Evolutionary conservation across 1,140 invertebrate genomes (phyloP).

Genomic region (Apis florea): DNA sequence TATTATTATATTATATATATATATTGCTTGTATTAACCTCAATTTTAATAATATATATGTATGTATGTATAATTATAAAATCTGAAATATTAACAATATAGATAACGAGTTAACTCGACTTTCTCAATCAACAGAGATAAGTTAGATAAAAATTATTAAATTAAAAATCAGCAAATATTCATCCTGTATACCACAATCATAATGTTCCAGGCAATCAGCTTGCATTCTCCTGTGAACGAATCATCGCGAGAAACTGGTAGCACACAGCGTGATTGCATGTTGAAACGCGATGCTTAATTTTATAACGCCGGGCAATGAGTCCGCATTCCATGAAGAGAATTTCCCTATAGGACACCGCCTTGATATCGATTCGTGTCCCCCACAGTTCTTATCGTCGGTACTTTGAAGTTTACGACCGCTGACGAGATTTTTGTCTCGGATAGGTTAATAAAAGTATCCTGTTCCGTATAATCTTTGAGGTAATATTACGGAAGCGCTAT

Average conservation of each 20-base stretch:
- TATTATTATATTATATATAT: too few relatives aligned
- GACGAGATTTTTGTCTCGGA: background rate
- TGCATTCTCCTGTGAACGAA: constrained; percentile 6
- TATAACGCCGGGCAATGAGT: constrained; percentile 20
- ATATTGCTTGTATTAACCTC: too few relatives aligned
- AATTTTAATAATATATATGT: too few relatives aligned
- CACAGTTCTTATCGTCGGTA: background rate
- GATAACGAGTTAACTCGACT: background rate
- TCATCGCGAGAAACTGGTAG: background rate
- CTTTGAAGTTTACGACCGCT: constrained; percentile 49
- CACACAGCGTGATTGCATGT: constrained; percentile 2
- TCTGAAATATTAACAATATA: background rate
- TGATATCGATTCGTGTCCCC: constrained; percentile 13
- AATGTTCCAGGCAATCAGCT: constrained; percentile 10
- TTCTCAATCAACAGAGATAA: background rate
- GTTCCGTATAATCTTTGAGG: background rate
- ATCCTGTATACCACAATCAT: background rate
- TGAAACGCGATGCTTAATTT: constrained; percentile 32
- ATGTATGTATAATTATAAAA: background rate
- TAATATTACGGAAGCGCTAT: background rate
- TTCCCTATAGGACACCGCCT: background rate
- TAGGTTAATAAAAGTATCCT: background rate
- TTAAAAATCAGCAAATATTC: background rate
- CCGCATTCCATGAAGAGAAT: constrained; percentile 24
- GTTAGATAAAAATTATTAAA: background rate